A percentile compares a stretch with the other conserved stretches of the same genome.
phyloP scores from a whole-genome alignment of 1,140 invertebrate species.

The Zaprionus taronus region DNA sequence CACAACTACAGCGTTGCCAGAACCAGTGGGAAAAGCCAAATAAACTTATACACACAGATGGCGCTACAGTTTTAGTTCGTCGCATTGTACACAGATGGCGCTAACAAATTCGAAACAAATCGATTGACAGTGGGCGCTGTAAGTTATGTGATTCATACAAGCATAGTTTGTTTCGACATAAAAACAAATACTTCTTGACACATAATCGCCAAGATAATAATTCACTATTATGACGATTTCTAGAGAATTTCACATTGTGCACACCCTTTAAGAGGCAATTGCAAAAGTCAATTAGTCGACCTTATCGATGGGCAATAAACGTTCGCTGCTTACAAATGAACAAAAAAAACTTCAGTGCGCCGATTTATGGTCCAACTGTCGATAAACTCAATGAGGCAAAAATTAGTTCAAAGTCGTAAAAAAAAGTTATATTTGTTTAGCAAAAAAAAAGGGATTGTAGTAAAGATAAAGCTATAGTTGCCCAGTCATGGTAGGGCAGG shows the following conservation, averaged over 20 bases:
- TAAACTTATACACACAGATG: neutral
- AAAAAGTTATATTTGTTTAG: neutral
- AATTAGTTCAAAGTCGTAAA: neutral
- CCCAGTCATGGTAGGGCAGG: neutral
- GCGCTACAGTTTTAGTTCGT: neutral
- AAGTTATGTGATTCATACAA: neutral
- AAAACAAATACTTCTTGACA: neutral
- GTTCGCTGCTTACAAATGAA: constrained; percentile 5
- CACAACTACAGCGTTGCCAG: neutral
- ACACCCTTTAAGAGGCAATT: neutral
- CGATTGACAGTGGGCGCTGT: neutral
- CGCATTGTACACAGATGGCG: neutral
- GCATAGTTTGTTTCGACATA: neutral
- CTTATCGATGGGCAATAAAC: constrained; percentile 27
- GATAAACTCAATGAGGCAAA: neutral
- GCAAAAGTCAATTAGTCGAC: constrained; percentile 1
- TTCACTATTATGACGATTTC: neutral
- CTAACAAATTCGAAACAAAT: neutral
- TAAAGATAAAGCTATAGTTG: neutral
- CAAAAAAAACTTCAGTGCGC: constrained; percentile 2
- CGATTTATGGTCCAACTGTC: constrained; percentile 6
- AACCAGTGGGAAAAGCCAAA: neutral
- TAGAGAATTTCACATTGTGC: neutral
- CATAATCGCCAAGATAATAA: neutral
- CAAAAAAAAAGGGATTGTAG: neutral